These are phyloP conservation scores for Phylloscopus trochiloides DNA, from an alignment of 2,113 vertebrate species.

Conservation along the genomic window DNA sequence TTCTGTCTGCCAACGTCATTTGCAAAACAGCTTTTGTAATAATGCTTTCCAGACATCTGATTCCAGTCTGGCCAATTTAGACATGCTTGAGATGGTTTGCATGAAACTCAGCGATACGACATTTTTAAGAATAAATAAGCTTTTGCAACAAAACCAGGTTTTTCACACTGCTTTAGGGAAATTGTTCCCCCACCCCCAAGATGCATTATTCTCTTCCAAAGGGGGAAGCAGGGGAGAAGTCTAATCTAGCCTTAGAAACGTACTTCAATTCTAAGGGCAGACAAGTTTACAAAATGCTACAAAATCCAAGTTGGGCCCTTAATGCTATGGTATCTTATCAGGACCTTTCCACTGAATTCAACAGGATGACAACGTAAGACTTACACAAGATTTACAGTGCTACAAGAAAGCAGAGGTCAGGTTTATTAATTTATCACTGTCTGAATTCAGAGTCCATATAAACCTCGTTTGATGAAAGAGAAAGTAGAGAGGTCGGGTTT, in stretches of 20 bases:
- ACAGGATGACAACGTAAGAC: background rate
- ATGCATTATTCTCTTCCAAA: background rate
- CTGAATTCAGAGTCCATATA: conserved; percentile 1
- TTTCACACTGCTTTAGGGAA: background rate
- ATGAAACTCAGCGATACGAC: background rate
- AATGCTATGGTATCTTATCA: background rate
- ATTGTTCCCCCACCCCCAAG: background rate
- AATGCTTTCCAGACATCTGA: conserved; percentile 45
- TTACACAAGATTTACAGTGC: background rate
- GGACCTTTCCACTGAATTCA: background rate
- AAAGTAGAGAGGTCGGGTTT: background rate
- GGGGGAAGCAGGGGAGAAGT: background rate
- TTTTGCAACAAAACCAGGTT: background rate
- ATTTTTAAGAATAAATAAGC: background rate
- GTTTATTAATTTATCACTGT: background rate
- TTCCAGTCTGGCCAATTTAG: background rate
- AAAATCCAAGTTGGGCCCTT: background rate
- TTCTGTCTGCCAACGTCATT: conserved; percentile 12
- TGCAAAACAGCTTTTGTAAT: conserved; percentile 16
- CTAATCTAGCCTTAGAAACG: background rate
- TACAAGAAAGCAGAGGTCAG: background rate
- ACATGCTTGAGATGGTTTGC: background rate
- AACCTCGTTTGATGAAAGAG: background rate
- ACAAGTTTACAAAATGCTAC: background rate
- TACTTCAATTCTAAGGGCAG: background rate